phyloP scores from a whole-genome alignment of 2,797 vertebrate species.

The Brotula barbata region DNA sequence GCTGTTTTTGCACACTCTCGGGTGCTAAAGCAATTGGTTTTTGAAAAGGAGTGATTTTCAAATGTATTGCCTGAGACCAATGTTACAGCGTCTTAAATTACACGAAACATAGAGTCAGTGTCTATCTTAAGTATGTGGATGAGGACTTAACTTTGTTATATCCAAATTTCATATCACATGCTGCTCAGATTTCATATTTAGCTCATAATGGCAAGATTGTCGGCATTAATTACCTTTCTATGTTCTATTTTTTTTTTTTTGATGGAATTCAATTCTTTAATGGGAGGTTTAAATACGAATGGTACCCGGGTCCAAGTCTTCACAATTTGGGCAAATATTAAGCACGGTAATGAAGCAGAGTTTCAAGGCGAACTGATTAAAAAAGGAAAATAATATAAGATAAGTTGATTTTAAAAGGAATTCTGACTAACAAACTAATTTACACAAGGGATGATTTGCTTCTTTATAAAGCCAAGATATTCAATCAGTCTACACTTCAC shows the following conservation, averaged over 20 bases:
- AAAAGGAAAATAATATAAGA: too few relatives aligned
- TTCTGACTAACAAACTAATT: too few relatives aligned
- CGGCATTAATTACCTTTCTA: slow-evolving; percentile 40
- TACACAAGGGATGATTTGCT: too few relatives aligned
- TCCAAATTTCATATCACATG: slow-evolving; percentile 37
- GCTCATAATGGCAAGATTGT: slow-evolving; percentile 29
- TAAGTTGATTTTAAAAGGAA: too few relatives aligned
- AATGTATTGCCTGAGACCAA: background rate
- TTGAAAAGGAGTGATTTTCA: background rate
- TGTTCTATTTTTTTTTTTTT: slow-evolving; percentile 5
- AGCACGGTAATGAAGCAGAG: too few relatives aligned
- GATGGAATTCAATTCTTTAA: too few relatives aligned
- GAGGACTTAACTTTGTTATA: slow-evolving; percentile 40
- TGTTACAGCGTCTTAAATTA: background rate
- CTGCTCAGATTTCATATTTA: slow-evolving; percentile 49
- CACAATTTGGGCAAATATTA: too few relatives aligned
- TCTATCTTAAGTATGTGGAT: slow-evolving; percentile 5
- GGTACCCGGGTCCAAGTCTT: too few relatives aligned
- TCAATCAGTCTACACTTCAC: too few relatives aligned
- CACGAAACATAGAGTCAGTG: background rate
- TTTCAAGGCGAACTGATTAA: too few relatives aligned
- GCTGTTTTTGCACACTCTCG: background rate
- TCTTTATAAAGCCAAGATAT: too few relatives aligned
- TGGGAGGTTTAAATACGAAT: too few relatives aligned
- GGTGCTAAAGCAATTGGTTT: background rate